A percentile compares a stretch with the other conserved stretches of the same genome.
These are phyloP conservation scores for Lordiphosa andalusiaca DNA, from an alignment of 2,888 invertebrate species.

Conservation along the genomic window DNA sequence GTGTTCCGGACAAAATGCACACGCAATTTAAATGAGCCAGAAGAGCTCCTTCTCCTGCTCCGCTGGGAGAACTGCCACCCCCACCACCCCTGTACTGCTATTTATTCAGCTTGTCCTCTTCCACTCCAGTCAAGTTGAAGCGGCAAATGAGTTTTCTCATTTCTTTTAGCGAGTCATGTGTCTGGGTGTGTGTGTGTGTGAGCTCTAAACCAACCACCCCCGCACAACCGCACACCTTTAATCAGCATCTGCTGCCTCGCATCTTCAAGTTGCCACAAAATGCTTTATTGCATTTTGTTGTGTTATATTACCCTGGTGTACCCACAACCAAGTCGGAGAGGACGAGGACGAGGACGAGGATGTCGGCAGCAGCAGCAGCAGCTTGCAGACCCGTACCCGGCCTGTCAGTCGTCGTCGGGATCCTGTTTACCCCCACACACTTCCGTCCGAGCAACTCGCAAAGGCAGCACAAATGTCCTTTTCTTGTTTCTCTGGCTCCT, in stretches of 20 bases:
- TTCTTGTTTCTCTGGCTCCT: conserved; percentile 43
- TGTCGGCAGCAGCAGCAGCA: conserved; percentile 34
- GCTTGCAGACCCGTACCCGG: conserved; percentile 45
- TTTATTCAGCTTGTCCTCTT: conserved; percentile 1
- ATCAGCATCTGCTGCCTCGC: conserved; percentile 75
- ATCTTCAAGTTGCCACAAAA: conserved; percentile 77
- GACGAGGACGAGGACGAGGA: too few relatives aligned
- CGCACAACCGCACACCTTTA: conserved; percentile 70
- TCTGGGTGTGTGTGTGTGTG: conserved; percentile 8
- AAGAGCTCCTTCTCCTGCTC: conserved; percentile 16
- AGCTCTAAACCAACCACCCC: conserved; percentile 11
- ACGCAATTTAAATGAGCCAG: conserved; percentile 71
- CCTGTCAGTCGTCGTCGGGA: conserved; percentile 65
- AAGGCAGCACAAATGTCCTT: conserved; percentile 69
- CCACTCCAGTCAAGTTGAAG: conserved; percentile 46
- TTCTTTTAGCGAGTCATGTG: conserved; percentile 34
- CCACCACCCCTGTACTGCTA: not conserved
- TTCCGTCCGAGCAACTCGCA: conserved; percentile 27
- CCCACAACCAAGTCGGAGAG: conserved; percentile 30
- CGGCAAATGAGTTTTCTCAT: conserved; percentile 66
- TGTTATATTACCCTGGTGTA: conserved; percentile 71
- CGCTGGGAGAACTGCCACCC: conserved; percentile 6
- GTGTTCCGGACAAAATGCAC: conserved; percentile 61
- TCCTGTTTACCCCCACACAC: conserved; percentile 19
- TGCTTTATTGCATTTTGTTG: conserved; percentile 77